A percentile compares a stretch with the other conserved stretches of the same genome.
Conservation (phyloP, 2,797 vertebrate species). For the Denticeps clupeoides region DNA sequence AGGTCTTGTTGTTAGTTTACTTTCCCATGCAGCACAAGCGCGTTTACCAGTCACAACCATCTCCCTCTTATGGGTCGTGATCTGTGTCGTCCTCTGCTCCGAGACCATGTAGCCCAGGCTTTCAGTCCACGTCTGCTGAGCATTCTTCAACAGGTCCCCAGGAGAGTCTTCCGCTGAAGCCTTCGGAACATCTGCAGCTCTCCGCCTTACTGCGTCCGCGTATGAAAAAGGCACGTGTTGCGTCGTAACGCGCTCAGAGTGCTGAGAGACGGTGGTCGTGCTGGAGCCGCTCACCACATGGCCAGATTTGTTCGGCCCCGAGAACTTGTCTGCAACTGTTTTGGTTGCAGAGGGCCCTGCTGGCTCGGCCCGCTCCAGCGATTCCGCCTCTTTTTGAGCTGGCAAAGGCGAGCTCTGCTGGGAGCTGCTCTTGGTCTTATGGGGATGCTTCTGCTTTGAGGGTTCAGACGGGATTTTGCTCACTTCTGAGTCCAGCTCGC, state of each 20-base stretch:
- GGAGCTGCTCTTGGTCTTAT: slow-evolving; percentile 38
- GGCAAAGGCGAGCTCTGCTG: slow-evolving; percentile 46
- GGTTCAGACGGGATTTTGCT: slow-evolving; percentile 46
- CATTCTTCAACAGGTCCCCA: slow-evolving; percentile 66
- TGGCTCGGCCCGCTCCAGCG: slow-evolving; percentile 44
- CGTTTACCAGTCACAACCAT: slow-evolving; percentile 63
- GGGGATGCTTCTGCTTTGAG: slow-evolving; percentile 50
- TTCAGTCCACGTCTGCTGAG: slow-evolving; percentile 76
- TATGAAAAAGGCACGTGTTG: slow-evolving; percentile 69
- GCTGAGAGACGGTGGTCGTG: slow-evolving; percentile 46
- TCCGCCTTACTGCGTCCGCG: slow-evolving; percentile 75
- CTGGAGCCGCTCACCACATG: slow-evolving; percentile 51
- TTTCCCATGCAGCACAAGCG: slow-evolving; percentile 45
- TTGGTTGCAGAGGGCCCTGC: slow-evolving; percentile 53
- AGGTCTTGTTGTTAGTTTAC: slow-evolving; percentile 27
- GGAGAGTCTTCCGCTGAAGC: slow-evolving; percentile 49
- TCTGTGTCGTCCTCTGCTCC: slow-evolving; percentile 55
- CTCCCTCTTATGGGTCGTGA: slow-evolving; percentile 54
- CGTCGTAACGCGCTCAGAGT: slow-evolving; percentile 46
- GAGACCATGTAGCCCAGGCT: slow-evolving; percentile 65
- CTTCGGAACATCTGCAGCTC: slow-evolving; percentile 47
- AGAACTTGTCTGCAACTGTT: slow-evolving; percentile 56
- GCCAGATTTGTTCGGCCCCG: slow-evolving; percentile 57
- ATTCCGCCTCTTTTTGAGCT: slow-evolving; percentile 32
- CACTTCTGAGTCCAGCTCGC: slow-evolving; percentile 50